phyloP scores from a whole-genome alignment of 2,113 vertebrate genomes.

The Scortum barcoo region DNA sequence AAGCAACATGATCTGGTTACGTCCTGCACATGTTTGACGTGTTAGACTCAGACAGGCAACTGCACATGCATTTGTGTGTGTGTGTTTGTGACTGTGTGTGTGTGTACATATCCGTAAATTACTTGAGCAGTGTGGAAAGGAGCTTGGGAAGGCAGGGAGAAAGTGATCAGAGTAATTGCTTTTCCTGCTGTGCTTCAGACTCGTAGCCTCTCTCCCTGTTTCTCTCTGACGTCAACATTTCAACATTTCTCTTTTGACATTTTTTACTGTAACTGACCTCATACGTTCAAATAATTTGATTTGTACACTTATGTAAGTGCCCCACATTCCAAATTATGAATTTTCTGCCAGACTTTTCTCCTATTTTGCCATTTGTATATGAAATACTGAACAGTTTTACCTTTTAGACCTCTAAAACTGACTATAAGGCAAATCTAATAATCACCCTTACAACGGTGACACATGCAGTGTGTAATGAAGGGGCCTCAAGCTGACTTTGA shows the following conservation, averaged over 20 bases:
- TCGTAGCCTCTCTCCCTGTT: not conserved
- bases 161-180: slow-evolving; percentile 69
- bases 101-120: slow-evolving; percentile 39
- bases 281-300: not conserved
- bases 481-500: not conserved
- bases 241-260: too few species aligned
- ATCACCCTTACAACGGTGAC: not conserved
- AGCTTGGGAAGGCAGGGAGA: slow-evolving; percentile 41
- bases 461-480: not conserved
- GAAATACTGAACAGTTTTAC: not conserved
- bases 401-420: not conserved
- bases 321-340: not conserved
- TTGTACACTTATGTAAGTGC: not conserved
- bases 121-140: slow-evolving; percentile 9
- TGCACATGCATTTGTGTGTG: slow-evolving; percentile 14
- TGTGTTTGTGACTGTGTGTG: slow-evolving; percentile 7
- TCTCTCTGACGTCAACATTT: slow-evolving; percentile 21
- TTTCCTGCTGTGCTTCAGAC: slow-evolving; percentile 59
- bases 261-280: not conserved
- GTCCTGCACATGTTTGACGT: slow-evolving; percentile 48
- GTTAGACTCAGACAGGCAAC: slow-evolving; percentile 38
- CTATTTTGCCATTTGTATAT: not conserved
- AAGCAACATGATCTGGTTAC: slow-evolving; percentile 56
- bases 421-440: not conserved
- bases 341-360: not conserved